phyloP scores from a whole-genome alignment of 2,797 vertebrate species.

The Fratercula arctica region DNA sequence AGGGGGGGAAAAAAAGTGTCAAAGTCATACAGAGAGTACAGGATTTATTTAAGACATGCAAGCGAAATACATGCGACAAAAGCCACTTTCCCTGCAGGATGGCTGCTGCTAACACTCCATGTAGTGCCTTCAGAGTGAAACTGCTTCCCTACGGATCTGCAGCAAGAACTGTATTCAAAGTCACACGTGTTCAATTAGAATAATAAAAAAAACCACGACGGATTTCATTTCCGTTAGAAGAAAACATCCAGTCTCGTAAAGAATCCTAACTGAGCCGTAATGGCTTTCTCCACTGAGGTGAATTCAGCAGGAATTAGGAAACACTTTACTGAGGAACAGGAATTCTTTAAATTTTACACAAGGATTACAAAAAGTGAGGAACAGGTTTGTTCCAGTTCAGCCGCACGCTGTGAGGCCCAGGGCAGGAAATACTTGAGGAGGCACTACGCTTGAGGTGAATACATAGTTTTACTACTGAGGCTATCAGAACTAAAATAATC shows the following conservation, averaged over 20 bases:
- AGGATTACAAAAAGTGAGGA: not conserved
- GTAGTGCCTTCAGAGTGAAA: not conserved
- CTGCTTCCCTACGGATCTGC: not conserved
- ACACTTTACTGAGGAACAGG: not conserved
- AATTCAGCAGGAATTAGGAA: not conserved
- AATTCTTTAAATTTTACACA: not conserved
- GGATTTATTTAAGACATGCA: conserved; percentile 32
- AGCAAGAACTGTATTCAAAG: not conserved
- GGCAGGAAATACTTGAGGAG: not conserved
- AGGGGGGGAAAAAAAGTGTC: accelerated
- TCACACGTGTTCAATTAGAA: not conserved
- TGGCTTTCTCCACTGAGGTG: not conserved
- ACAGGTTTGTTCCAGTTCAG: not conserved
- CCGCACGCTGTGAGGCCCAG: not conserved
- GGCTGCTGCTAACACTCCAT: not conserved
- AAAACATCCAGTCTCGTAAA: not conserved
- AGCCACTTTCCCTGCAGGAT: not conserved
- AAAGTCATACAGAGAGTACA: not conserved
- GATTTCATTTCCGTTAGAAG: not conserved
- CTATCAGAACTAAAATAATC: not conserved
- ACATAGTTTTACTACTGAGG: not conserved
- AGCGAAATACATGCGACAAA: not conserved
- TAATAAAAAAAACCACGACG: not conserved
- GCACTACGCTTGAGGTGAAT: not conserved
- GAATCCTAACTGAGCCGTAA: not conserved